Evolutionary conservation across 2,797 vertebrate species (phyloP).

Genomic region (Anas georgica): DNA sequence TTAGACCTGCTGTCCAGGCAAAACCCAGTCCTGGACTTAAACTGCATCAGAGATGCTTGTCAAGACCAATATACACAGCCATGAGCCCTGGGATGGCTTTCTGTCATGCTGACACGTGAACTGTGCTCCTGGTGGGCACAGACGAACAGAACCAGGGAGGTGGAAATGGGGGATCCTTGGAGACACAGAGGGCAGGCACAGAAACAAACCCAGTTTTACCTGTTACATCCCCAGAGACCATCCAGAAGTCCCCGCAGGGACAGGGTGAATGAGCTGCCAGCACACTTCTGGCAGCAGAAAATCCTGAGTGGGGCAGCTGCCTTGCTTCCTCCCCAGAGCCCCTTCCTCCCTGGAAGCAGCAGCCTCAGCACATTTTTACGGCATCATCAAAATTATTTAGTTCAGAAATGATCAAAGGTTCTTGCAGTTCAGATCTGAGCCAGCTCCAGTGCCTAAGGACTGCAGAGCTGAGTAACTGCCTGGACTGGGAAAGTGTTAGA

Average conservation of each 20-base stretch:
- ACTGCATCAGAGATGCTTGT: background rate
- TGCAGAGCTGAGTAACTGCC: background rate
- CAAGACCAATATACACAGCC: background rate
- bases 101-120: background rate
- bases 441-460: background rate
- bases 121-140: background rate
- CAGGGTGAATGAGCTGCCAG: background rate
- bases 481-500: background rate
- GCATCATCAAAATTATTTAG: background rate
- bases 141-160: background rate
- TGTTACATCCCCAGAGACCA: accelerated
- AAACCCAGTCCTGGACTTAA: background rate
- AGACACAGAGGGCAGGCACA: background rate
- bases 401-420: background rate
- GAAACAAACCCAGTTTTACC: background rate
- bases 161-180: background rate
- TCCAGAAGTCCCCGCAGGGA: background rate
- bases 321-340: accelerated
- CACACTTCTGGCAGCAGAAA: background rate
- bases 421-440: background rate
- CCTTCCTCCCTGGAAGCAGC: background rate
- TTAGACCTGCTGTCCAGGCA: background rate
- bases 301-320: background rate
- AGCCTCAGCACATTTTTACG: background rate
- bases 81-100: background rate